Evolutionary conservation across 2,113 vertebrate genomes (phyloP).

Genomic region (Pao palembangensis): DNA sequence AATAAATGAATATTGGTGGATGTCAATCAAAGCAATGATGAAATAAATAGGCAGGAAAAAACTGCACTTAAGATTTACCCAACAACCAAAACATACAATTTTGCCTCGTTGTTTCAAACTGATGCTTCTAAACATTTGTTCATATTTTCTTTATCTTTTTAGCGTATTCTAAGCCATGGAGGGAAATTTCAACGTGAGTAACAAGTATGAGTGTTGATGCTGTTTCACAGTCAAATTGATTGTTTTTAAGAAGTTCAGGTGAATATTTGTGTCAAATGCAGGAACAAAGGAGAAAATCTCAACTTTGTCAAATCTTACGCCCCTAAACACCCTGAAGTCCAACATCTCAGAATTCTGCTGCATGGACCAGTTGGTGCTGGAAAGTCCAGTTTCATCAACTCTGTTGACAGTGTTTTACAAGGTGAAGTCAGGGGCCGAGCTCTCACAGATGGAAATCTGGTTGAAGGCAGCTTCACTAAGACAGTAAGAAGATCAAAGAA

Average conservation of each 20-base stretch:
- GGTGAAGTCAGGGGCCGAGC: not conserved
- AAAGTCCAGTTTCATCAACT: constrained; percentile 48
- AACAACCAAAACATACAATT: not conserved
- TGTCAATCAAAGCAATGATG: too few species aligned
- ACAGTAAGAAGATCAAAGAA: constrained; percentile 12
- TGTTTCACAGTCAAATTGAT: not conserved
- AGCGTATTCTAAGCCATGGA: constrained; percentile 12
- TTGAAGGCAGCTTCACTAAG: not conserved
- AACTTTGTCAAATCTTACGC: not conserved
- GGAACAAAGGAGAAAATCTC: not conserved
- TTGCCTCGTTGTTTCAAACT: too few species aligned
- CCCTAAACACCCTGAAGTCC: not conserved
- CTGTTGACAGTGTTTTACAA: constrained; percentile 32
- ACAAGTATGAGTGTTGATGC: not conserved
- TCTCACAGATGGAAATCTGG: not conserved
- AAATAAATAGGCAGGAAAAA: too few species aligned
- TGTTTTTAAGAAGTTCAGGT: too few species aligned
- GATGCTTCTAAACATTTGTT: too few species aligned
- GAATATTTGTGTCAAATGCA: not conserved
- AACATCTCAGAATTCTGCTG: constrained; percentile 3
- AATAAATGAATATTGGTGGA: too few species aligned
- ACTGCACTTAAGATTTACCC: too few species aligned
- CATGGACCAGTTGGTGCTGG: constrained; percentile 4
- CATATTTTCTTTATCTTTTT: too few species aligned
- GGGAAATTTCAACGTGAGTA: constrained; percentile 8